Evolutionary conservation across 2,113 vertebrate genomes (phyloP).

Genomic region (Corythornis madagascariensis): DNA sequence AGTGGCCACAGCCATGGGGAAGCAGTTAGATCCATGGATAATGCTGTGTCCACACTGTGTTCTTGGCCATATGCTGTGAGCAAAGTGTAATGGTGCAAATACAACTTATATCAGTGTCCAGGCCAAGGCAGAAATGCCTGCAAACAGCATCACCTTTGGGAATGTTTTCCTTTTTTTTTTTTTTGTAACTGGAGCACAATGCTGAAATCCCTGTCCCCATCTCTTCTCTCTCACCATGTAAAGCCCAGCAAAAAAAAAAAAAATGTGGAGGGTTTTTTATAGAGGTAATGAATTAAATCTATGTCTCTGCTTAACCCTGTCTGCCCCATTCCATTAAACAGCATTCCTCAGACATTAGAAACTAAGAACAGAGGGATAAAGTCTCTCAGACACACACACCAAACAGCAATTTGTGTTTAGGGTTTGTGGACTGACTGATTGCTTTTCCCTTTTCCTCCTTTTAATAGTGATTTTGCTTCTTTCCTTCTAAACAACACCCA

Average conservation of each 20-base stretch:
- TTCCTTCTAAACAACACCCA: not conserved
- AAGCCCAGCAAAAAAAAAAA: not conserved
- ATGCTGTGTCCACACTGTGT: not conserved
- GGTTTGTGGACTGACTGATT: not conserved
- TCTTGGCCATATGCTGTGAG: no score
- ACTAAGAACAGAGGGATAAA: not conserved
- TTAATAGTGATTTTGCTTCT: not conserved
- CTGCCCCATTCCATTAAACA: not conserved
- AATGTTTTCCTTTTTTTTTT: not conserved
- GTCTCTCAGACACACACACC: not conserved
- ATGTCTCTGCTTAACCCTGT: not conserved
- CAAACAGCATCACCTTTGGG: not conserved
- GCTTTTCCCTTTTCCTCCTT: not conserved
- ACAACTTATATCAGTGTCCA: not conserved
- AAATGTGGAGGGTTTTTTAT: not conserved
- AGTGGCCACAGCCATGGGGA: not conserved
- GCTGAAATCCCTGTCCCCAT: not conserved
- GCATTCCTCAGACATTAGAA: not conserved
- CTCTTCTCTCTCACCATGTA: not conserved
- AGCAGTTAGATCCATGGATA: not conserved
- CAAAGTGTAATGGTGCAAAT: not conserved
- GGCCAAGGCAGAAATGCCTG: not conserved
- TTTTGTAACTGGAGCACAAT: not conserved
- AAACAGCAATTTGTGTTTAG: not conserved
- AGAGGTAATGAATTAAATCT: slow-evolving; percentile 33